Evolutionary conservation across 37 sponge, comb jelly and placozoan species (phyloP), one percentile per base, ranked within the genome.

Genomic region (Bolinopsis microptera): DNA sequence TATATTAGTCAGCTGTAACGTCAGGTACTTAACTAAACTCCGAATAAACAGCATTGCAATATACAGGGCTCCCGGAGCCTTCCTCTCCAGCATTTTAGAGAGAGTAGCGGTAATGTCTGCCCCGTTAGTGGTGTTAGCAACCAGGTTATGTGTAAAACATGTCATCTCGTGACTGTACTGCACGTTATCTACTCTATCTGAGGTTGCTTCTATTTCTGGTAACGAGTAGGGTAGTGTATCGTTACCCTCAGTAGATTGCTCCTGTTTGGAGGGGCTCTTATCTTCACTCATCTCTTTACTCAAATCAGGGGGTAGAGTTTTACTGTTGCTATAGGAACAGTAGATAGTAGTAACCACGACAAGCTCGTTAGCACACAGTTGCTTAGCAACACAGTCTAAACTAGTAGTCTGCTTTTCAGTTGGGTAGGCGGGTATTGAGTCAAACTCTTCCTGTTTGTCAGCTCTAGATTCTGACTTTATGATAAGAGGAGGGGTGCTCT

Each of bases 21-120:
- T 26, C 41, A 86, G 90, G 39, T 86, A 86, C 90, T 41, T 39
- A 0, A 34, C 90, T 48, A 86, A 27, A 86, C 90, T 86, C 28
- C 90, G 3, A 30, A 86, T 38, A 16, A 41, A 40, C 27, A 86
- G 61, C 41, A 86, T 13, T 25, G 90, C 8, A 30, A 86, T 39
- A 38, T 27, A 86, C 41, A 86, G 61, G 5, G 30, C 90, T 5
- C 90, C 26, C n/a, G 80, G 80, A 31, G 41, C 61, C 13, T 38
- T 28, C 61, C 36, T 86, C 61, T 40, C 61, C 41, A 86, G 26
- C 26, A 86, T 35, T 16, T 0, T 16, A 28, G n/a, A 23, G 0
- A 86, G 90, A 24, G 90, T 86, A 23, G 25, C 28, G 1, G 35
- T 38, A 3, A 86, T 86, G 31, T 86, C 8, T 28, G 61, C 30